Conservation (phyloP, 2,797 vertebrate genomes). For the Corythornis leucogaster region DNA sequence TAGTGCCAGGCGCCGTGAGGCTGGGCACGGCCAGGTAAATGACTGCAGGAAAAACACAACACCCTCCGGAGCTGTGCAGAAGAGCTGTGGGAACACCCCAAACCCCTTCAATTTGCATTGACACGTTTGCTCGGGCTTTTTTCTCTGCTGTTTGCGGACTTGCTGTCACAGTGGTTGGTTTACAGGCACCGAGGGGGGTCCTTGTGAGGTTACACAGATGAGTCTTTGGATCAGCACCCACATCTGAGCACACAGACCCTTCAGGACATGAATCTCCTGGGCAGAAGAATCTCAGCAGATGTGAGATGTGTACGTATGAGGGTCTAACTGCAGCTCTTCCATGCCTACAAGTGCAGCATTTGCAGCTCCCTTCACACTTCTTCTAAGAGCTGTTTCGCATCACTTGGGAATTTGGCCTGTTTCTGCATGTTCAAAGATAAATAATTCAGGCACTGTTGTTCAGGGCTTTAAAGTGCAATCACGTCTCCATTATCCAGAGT, state of each 20-base stretch:
- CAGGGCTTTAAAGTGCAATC: neutral
- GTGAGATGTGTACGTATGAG: rapidly evolving
- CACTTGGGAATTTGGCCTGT: constrained; percentile 8
- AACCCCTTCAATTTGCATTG: neutral
- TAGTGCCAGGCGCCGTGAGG: rapidly evolving
- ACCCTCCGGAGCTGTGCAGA: neutral
- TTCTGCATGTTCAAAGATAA: constrained; percentile 20
- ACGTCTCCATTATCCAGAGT: neutral
- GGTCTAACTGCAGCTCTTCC: neutral
- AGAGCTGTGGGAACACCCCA: neutral
- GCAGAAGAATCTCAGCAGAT: neutral
- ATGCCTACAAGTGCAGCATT: rapidly evolving
- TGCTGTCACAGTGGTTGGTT: neutral
- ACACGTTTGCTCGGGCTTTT: rapidly evolving
- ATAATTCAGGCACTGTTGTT: constrained; percentile 28
- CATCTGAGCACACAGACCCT: neutral
- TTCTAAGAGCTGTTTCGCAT: neutral
- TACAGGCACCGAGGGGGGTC: neutral
- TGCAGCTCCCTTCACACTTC: neutral
- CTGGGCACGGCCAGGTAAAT: neutral
- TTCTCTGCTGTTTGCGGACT: neutral
- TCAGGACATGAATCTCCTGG: neutral
- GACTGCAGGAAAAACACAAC: neutral
- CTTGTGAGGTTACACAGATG: neutral
- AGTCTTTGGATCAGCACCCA: neutral